Evolutionary conservation across 2,797 vertebrate species (phyloP).

Genomic region (Enteromius mattozi): DNA sequence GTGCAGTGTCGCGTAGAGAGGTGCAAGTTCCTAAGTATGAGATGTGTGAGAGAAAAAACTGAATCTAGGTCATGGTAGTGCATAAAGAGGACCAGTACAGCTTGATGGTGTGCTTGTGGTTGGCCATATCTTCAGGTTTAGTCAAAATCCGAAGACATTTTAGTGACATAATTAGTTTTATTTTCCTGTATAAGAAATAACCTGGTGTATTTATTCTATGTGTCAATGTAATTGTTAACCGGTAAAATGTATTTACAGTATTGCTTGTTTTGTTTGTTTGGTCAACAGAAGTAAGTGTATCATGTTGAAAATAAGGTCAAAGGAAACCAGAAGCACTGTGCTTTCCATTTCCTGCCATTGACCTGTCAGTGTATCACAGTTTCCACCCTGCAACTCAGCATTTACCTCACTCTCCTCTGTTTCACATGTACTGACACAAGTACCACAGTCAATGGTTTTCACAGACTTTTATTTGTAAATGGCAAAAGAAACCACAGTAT

Average conservation of each 20-base stretch:
- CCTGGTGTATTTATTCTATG: neutral
- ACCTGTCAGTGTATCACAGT: constrained; percentile 23
- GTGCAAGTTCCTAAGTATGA: neutral
- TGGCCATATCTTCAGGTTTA: neutral
- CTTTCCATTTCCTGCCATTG: constrained; percentile 47
- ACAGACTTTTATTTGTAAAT: constrained; percentile 17
- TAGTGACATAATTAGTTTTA: neutral
- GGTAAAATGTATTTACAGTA: neutral
- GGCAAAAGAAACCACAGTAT: neutral
- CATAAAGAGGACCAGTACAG: neutral
- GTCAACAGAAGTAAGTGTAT: constrained; percentile 1
- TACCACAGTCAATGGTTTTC: neutral
- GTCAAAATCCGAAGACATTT: neutral
- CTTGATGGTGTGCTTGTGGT: neutral
- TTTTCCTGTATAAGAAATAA: neutral
- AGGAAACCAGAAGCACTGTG: neutral
- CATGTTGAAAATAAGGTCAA: neutral
- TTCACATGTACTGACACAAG: neutral
- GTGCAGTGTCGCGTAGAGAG: neutral
- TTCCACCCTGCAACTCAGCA: constrained; percentile 1
- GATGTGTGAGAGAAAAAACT: neutral
- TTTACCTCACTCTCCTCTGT: neutral
- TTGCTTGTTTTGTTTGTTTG: neutral
- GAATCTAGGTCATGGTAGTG: constrained; percentile 12
- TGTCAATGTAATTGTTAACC: neutral